These are phyloP conservation scores for Ceratina japonica DNA, from an alignment of 1,140 invertebrate species.

Conservation along the genomic window DNA sequence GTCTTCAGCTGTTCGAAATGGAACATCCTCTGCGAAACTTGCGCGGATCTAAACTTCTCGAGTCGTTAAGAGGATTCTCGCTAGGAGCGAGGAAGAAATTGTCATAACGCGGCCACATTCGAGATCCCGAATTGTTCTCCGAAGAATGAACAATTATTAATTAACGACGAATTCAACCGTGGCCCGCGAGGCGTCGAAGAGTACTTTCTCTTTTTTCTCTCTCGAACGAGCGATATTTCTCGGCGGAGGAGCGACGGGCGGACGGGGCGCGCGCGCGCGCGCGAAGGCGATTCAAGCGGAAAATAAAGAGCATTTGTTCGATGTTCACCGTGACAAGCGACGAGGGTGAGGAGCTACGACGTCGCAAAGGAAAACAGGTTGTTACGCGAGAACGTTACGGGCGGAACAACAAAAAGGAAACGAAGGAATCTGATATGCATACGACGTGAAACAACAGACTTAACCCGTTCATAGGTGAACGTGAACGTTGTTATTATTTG, in stretches of 20 bases:
- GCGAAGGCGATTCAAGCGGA: slow-evolving; percentile 13
- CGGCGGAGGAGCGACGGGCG: too few relatives aligned
- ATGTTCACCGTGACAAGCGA: not conserved
- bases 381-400: not conserved
- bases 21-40: slow-evolving; percentile 1
- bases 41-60: not conserved
- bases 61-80: slow-evolving; percentile 12
- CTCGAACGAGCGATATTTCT: not conserved
- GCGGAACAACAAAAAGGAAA: not conserved
- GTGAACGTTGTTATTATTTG: not conserved
- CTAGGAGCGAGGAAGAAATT: not conserved
- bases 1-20: not conserved
- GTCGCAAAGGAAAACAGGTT: not conserved
- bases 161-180: not conserved
- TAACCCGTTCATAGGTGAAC: not conserved
- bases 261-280: not conserved
- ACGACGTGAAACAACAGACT: not conserved
- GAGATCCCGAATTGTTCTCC: not conserved
- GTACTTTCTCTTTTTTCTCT: too few relatives aligned
- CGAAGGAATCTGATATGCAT: not conserved
- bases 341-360: slow-evolving; percentile 2
- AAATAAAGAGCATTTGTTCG: slow-evolving; percentile 37
- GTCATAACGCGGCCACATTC: not conserved
- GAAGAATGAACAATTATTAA: not conserved
- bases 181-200: too few relatives aligned